Percentiles rank a stretch among this genome's conserved stretches.
Evolutionary conservation across 2,797 vertebrate species (phyloP).

Genomic region (Mormyrus proboscirostris): DNA sequence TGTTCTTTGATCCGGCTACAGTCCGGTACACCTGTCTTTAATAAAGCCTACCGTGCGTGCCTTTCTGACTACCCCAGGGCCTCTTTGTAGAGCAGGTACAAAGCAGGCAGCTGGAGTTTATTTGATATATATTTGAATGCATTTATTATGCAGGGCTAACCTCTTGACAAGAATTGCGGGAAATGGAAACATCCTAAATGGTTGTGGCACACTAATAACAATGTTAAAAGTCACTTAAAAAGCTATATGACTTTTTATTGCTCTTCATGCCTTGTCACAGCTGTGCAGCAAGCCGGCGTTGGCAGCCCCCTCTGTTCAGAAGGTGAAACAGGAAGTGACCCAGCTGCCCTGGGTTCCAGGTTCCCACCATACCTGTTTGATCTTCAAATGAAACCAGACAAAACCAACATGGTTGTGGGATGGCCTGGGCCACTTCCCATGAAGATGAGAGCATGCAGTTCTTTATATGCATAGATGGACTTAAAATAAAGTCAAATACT

Average conservation of each 20-base stretch:
- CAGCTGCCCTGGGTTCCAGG: neutral
- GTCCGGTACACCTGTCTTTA: neutral
- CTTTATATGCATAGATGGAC: neutral
- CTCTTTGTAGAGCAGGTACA: neutral
- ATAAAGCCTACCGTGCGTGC: neutral
- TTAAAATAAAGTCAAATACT: neutral
- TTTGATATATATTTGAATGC: neutral
- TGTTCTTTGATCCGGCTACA: neutral
- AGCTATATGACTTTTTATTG: neutral
- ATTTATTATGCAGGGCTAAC: neutral
- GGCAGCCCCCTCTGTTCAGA: neutral
- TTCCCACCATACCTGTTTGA: neutral
- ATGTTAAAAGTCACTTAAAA: neutral
- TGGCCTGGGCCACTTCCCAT: neutral
- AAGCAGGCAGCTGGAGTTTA: neutral
- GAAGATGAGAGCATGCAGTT: neutral
- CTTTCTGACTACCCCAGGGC: neutral
- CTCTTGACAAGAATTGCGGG: neutral
- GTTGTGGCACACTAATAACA: neutral
- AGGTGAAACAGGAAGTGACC: neutral
- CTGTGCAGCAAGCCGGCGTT: neutral
- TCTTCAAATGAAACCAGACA: neutral
- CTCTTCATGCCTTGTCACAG: neutral
- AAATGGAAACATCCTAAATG: neutral
- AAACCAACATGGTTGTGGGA: neutral